Evolutionary conservation across 2,888 invertebrate species (phyloP).

Genomic region (Leptinotarsa peninsularis): DNA sequence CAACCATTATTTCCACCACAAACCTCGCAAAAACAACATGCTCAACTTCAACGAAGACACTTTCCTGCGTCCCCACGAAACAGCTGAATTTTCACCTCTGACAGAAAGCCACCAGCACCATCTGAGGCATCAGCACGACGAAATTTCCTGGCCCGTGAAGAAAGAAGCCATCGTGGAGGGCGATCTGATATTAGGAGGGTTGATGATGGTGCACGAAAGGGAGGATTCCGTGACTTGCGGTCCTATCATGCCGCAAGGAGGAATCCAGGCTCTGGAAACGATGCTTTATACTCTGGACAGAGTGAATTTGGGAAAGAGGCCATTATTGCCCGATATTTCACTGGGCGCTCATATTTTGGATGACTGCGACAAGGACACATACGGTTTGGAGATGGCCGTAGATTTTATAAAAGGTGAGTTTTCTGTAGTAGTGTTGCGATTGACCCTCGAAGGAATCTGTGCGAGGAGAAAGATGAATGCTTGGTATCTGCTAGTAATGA

Average conservation of each 20-base stretch:
- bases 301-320: conserved; percentile 74
- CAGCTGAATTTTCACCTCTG: conserved; percentile 34
- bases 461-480: too few species aligned
- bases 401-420: conserved; percentile 94
- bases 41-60: conserved; percentile 37
- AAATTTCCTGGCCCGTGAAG: conserved; percentile 81
- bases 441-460: too few species aligned
- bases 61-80: conserved; percentile 35
- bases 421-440: not conserved
- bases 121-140: conserved; percentile 53
- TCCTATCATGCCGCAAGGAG: conserved; percentile 94
- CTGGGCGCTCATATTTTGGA: conserved; percentile 91
- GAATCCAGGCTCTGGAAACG: conserved; percentile 88
- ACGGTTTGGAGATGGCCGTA: conserved; percentile 94
- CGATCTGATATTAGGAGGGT: conserved; percentile 87
- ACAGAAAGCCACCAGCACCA: conserved; percentile 46
- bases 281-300: conserved; percentile 92
- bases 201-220: conserved; percentile 96
- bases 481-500: too few species aligned
- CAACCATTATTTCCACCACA: conserved; percentile 42
- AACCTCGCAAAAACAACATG: conserved; percentile 39
- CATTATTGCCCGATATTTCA: conserved; percentile 81
- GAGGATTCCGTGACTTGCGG: conserved; percentile 91
- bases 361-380: conserved; percentile 96
- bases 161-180: conserved; percentile 89